Evolutionary conservation across 2,113 vertebrate species (phyloP), one percentile per base, ranked within the genome.

Genomic region (Neolamprologus variostigma): DNA sequence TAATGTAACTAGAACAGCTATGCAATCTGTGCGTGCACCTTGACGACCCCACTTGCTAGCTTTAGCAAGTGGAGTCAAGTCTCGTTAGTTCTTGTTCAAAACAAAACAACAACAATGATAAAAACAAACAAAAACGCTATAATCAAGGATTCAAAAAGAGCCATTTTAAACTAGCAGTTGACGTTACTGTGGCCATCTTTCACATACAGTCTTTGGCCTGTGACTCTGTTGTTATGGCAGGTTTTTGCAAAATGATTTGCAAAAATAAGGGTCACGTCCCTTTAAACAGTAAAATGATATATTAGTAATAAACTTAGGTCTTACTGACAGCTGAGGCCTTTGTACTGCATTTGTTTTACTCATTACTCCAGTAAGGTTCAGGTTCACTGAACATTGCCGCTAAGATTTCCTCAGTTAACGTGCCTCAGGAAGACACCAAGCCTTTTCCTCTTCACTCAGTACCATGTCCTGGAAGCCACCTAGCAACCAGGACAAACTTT

Each of bases 371-470:
- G 26, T 37, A 76, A 79, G 82, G 83, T 84, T 33, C 66, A 68
- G 63, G 89, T 88, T 93, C 82, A 91, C 71, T 16, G 87, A 79
- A 84, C 42, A 17, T 92, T 95, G 78, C 89, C 45, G 78, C 59
- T 79, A 10, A 85, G 86, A 88, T 87, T 19, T 71, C 88, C 86
- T 87, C 17, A 21, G 89, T 63, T 89, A 76, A 53, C 37, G 35
- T 83, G 82, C 45, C 61, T 84, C 93, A 95, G 94, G 95, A 96
- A 95, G 94, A 93, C 92, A 85, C 94, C 91, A 76, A 94, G 91
- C 96, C 94, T 91, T 94, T 96, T 95, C 94, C 95, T 95, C 87
- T 26, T 90, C 88, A 63, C 92, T 89, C 87, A 85, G 45, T 26
- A 23, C 88, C 84, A 53, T 53, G 86, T 95, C 92, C 92, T 94